phyloP scores from a whole-genome alignment of 2,888 invertebrate genomes.

The Athalia rosae region DNA sequence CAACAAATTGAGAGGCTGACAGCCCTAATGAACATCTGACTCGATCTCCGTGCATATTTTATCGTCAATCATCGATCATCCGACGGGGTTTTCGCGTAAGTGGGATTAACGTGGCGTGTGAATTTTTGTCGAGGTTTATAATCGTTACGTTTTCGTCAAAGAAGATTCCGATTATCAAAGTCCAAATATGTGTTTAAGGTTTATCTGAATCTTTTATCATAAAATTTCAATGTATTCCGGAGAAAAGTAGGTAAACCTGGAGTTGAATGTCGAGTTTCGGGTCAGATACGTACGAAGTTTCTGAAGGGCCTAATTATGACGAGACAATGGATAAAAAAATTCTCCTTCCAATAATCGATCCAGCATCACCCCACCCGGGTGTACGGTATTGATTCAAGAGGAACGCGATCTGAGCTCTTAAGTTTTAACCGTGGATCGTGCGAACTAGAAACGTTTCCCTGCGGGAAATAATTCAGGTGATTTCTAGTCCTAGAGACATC shows the following conservation, averaged over 20 bases:
- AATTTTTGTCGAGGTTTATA: no score
- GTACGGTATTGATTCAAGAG: constrained; percentile 71
- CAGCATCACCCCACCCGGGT: constrained; percentile 50
- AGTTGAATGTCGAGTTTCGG: not conserved
- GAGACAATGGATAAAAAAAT: not conserved
- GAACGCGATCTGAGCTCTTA: constrained; percentile 70
- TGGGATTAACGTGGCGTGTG: no score
- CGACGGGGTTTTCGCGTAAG: no score
- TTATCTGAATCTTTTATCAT: no score
- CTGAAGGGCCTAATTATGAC: not conserved
- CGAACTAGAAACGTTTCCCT: constrained; percentile 54
- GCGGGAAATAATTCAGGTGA: constrained; percentile 63
- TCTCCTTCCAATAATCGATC: not conserved
- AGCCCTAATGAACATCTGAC: no score
- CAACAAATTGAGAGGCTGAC: no score
- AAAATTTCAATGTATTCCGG: no score
- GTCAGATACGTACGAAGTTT: not conserved
- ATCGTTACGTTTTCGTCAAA: no score
- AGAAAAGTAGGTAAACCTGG: not conserved
- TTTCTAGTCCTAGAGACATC: not conserved
- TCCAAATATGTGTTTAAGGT: no score
- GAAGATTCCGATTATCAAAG: no score
- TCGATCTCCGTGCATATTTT: no score
- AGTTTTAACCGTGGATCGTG: constrained; percentile 50
- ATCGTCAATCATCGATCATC: no score